phyloP scores from a whole-genome alignment of 1,140 invertebrate genomes.

The Thaumetopoea pityocampa region DNA sequence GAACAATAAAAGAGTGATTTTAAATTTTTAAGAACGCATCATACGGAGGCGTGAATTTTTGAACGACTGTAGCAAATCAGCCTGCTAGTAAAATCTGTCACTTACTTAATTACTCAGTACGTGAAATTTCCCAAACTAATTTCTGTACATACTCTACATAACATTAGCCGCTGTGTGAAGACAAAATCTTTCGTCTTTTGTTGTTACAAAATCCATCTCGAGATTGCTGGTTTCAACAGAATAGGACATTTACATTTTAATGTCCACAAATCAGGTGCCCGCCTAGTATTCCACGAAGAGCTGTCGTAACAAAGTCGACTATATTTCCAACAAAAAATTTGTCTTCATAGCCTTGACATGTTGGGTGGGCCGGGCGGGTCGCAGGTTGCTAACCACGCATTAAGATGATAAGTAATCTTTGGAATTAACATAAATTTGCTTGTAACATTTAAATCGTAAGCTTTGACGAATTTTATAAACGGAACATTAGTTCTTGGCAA shows the following conservation, averaged over 20 bases:
- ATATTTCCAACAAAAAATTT: constrained; percentile 6
- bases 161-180: not conserved
- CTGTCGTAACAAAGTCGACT: constrained; percentile 1
- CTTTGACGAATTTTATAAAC: too few species aligned
- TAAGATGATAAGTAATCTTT: constrained; percentile 2
- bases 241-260: constrained; percentile 27
- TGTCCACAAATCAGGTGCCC: constrained; percentile 4
- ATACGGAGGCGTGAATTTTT: too few species aligned
- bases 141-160: not conserved
- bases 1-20: not conserved
- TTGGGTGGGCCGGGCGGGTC: constrained; percentile 1
- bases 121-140: too few species aligned
- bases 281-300: constrained; percentile 2
- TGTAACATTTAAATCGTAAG: too few species aligned
- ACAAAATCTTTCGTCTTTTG: not conserved
- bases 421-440: not conserved
- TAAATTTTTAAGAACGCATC: not conserved
- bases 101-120: too few species aligned
- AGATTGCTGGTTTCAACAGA: constrained; percentile 16
- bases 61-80: too few species aligned
- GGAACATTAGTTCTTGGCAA: too few species aligned
- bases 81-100: too few species aligned
- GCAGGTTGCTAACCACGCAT: constrained; percentile 1
- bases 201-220: constrained; percentile 17
- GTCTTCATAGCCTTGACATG: constrained; percentile 3